A percentile compares a stretch with the other conserved stretches of the same genome.
Evolutionary conservation across 1,140 invertebrate species (phyloP).

Genomic region (Battus philenor): DNA sequence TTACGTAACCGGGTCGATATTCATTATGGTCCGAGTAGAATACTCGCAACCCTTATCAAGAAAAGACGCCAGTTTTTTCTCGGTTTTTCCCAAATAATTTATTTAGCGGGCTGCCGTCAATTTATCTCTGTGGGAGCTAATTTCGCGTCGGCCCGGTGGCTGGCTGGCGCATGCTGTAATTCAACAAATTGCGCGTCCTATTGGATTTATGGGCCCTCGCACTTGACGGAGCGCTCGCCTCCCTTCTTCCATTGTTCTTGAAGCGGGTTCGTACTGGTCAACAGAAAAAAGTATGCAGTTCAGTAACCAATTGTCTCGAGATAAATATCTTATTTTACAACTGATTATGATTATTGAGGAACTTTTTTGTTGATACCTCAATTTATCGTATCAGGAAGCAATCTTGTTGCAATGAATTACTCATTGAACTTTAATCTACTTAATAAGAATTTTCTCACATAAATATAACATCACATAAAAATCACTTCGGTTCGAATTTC

Average conservation of each 20-base stretch:
- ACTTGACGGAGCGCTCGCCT: constrained; percentile 63
- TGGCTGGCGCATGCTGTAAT: constrained; percentile 73
- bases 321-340: no score
- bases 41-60: constrained; percentile 71
- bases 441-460: no score
- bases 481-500: no score
- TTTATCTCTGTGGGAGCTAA: constrained; percentile 74
- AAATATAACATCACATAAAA: no score
- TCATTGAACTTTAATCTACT: no score
- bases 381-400: no score
- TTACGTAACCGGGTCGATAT: constrained; percentile 38
- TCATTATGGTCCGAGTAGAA: constrained; percentile 61
- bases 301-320: no score
- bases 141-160: constrained; percentile 70
- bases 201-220: constrained; percentile 63
- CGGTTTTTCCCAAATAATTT: constrained; percentile 75
- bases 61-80: constrained; percentile 73
- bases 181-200: constrained; percentile 73
- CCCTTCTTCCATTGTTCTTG: constrained; percentile 69
- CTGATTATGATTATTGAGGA: no score
- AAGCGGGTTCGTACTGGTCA: constrained; percentile 41
- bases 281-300: constrained; percentile 51
- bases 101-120: constrained; percentile 72
- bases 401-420: no score
- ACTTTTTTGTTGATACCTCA: no score